Evolutionary conservation across 1,140 invertebrate species (phyloP), one percentile per base, ranked within the genome.

Genomic region (Drosophila sproati): DNA sequence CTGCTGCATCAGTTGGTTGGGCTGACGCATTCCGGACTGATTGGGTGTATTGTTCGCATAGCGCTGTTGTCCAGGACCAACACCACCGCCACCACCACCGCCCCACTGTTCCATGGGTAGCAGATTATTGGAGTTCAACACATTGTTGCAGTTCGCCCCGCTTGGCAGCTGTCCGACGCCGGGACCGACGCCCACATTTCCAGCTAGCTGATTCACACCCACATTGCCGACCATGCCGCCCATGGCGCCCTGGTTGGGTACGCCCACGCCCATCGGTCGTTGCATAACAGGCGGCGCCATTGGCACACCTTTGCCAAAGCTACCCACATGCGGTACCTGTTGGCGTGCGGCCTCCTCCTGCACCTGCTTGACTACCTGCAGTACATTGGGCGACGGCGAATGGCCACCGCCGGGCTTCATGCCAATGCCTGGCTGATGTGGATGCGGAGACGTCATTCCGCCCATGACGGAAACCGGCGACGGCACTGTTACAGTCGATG

Each of bases 301-400:
- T 0, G 94, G 93, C 6, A 94, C 94, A 75, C 94, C 95, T 92
- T 96, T 96, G 2, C 96, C 96, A 71, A 95, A 96, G 51, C 93
- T 91, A 37, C 93, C 92, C 10, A 94, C 94, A 71, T 96, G 96
- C 7, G 96, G 96, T 6, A 95, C 95, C 87, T 97, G 96, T 91
- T 97, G 97, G 29, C 97, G 94, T 1, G 97, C 96, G 50, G 97
- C 98, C 88, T 98, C 97, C 86, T 98, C 97, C 92, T 98, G 98
- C 2, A 98, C 97, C 93, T 98, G 96, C 86, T 97, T 97, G 10
- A 97, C 96, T 31, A 97, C 97, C 91, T 97, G 96, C 41, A 98
- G 94, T 8, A 98, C 97, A 89, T 96, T 96, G 3, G 96, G 95
- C 3, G 97, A 96, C 5, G 96, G 97, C 6, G 96, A 96, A 82